Evolutionary conservation across 2,797 vertebrate species (phyloP), one percentile per base, ranked within the genome.

Genomic region (Orientallactaga sibirica): DNA sequence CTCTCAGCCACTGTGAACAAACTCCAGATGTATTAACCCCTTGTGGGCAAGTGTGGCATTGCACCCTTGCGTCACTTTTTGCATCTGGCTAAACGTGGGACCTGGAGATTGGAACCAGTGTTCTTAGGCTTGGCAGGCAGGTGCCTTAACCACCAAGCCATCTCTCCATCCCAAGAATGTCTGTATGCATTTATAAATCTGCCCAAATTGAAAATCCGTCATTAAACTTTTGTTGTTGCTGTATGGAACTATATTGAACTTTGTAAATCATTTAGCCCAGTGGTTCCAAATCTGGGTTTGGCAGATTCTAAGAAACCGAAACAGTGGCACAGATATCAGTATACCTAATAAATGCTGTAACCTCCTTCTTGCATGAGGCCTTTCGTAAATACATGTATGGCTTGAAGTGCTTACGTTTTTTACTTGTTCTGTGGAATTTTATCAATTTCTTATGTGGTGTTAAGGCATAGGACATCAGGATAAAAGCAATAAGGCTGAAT

Each of bases 161-260:
- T 37, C 33, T 37, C 33, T 37, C 33, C 33, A 37, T 37, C 33
- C 33, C 33, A 37, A 37, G 33, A 37, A 37, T 37, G 33, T 37
- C 33, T 37, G 33, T 37, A n/a, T 70, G 1, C 33, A n/a, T 84
- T 86, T 93, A 91, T 41, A 90, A 92, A 81, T 29, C 41, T 84
- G 8, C 66, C 19, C 3, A 86, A 71, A 52, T 15, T 7, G 4
- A 9, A 20, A 70, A 0, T 55, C 22, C 12, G 22, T 85, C 15
- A 67, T 19, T 78, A 15, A 86, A 55, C 19, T 73, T 89, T 85
- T 73, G 5, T 87, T 86, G 14, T 82, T 91, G 19, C 6, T 55
- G 3, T 33, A 86, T 86, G 64, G 7, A 78, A 70, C 8, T 74
- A 92, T 33, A 73, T 88, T 33, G 66, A 67, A 89, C 27, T 15